phyloP scores from a whole-genome alignment of 2,888 invertebrate species.

The Euclidia mi region DNA sequence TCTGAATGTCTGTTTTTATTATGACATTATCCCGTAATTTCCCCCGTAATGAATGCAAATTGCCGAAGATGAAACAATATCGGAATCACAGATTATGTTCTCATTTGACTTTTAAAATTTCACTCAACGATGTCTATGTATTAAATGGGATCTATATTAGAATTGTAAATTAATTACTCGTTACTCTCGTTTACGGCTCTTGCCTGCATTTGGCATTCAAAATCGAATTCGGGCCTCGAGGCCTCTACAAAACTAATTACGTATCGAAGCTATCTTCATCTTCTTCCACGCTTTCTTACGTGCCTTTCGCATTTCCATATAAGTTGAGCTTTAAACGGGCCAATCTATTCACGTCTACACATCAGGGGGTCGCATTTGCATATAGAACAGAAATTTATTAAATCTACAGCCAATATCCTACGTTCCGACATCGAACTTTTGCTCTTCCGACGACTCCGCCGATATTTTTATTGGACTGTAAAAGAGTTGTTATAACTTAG shows the following conservation, averaged over 20 bases:
- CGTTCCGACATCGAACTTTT: slow-evolving; percentile 88
- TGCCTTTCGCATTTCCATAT: slow-evolving; percentile 90
- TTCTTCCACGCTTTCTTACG: slow-evolving; percentile 89
- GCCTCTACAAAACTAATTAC: slow-evolving; percentile 88
- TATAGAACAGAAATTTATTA: slow-evolving; percentile 90
- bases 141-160: slow-evolving; percentile 71
- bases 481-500: slow-evolving; percentile 60
- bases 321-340: slow-evolving; percentile 90
- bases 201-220: slow-evolving; percentile 74
- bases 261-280: slow-evolving; percentile 88
- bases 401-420: slow-evolving; percentile 90
- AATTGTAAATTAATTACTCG: slow-evolving; percentile 81
- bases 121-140: slow-evolving; percentile 62
- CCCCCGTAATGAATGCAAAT: slow-evolving; percentile 48
- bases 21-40: slow-evolving; percentile 27
- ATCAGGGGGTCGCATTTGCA: slow-evolving; percentile 90
- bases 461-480: slow-evolving; percentile 81
- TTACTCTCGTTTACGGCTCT: slow-evolving; percentile 68
- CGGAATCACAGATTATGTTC: slow-evolving; percentile 56
- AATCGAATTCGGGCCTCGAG: slow-evolving; percentile 80
- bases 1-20: slow-evolving; percentile 27
- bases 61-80: slow-evolving; percentile 55
- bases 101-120: slow-evolving; percentile 69
- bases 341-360: slow-evolving; percentile 90
- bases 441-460: slow-evolving; percentile 78